These are phyloP conservation scores for Spinus olivaceus DNA, from an alignment of 2,797 vertebrate genomes.

Conservation along the genomic window DNA sequence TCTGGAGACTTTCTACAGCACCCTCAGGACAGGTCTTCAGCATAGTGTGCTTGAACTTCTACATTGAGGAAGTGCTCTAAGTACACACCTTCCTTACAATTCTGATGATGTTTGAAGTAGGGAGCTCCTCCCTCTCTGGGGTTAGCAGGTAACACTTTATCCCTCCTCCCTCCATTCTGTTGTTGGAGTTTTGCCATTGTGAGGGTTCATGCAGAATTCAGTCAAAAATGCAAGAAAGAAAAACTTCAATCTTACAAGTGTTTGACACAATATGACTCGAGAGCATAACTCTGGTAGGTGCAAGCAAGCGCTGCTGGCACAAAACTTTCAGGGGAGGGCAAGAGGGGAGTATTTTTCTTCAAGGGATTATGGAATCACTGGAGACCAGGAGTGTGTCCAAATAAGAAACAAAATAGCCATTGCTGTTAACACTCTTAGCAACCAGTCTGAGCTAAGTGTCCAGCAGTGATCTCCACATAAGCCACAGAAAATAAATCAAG, in stretches of 20 bases:
- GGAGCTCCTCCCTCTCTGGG: constrained; percentile 68
- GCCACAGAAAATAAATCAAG: neutral
- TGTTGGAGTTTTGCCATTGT: neutral
- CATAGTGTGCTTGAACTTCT: constrained; percentile 13
- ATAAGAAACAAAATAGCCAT: neutral
- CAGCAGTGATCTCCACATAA: neutral
- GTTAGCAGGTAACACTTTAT: constrained; percentile 34
- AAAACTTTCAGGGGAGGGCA: neutral
- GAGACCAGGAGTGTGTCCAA: constrained; percentile 9
- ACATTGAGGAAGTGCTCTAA: constrained; percentile 48
- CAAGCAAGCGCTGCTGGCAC: constrained; percentile 10
- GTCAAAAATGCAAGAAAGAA: constrained; percentile 4
- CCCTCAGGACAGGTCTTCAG: constrained; percentile 1
- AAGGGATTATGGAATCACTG: constrained; percentile 11
- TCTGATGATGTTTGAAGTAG: constrained; percentile 49
- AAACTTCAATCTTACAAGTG: neutral
- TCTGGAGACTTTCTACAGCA: neutral
- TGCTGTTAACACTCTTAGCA: constrained; percentile 15
- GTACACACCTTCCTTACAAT: constrained; percentile 66
- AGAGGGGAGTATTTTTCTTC: neutral
- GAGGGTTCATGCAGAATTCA: constrained; percentile 20
- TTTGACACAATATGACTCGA: neutral
- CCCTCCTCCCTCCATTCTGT: constrained; percentile 17
- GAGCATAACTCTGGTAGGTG: constrained; percentile 7
- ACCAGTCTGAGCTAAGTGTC: neutral